Evolutionary conservation across 2,113 vertebrate genomes (phyloP).

Genomic region (Prunella himalayana): DNA sequence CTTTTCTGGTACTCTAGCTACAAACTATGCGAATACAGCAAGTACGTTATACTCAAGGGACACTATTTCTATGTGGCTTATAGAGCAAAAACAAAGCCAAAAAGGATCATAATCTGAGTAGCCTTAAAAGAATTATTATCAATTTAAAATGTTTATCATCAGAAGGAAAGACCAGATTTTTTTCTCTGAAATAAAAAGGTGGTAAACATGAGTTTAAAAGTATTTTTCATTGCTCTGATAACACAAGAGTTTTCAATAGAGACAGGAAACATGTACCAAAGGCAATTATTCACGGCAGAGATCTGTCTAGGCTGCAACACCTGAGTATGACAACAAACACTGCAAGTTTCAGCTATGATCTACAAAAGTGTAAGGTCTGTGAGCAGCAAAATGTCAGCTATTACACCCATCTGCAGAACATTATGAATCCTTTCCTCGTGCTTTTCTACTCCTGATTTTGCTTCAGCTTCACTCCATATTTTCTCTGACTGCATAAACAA

Average conservation of each 20-base stretch:
- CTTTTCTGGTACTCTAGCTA: neutral
- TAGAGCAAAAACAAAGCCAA: neutral
- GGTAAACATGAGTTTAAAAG: neutral
- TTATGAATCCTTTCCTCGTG: neutral
- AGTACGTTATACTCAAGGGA: neutral
- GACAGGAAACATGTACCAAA: neutral
- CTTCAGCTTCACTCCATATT: neutral
- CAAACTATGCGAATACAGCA: neutral
- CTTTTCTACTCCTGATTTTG: neutral
- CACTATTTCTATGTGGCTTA: neutral
- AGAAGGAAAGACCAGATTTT: neutral
- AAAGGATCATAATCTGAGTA: neutral
- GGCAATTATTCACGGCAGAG: neutral
- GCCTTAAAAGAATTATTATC: neutral
- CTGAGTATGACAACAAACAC: neutral
- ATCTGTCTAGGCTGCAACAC: neutral
- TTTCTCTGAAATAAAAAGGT: neutral
- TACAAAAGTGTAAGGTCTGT: neutral
- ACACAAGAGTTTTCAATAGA: neutral
- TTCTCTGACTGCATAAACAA: neutral
- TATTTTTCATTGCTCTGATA: neutral
- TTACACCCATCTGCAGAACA: neutral
- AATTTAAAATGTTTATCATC: neutral
- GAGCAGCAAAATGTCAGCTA: neutral
- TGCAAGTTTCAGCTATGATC: neutral